phyloP scores from a whole-genome alignment of 1,140 invertebrate genomes.

The Euglossa dilemma region DNA sequence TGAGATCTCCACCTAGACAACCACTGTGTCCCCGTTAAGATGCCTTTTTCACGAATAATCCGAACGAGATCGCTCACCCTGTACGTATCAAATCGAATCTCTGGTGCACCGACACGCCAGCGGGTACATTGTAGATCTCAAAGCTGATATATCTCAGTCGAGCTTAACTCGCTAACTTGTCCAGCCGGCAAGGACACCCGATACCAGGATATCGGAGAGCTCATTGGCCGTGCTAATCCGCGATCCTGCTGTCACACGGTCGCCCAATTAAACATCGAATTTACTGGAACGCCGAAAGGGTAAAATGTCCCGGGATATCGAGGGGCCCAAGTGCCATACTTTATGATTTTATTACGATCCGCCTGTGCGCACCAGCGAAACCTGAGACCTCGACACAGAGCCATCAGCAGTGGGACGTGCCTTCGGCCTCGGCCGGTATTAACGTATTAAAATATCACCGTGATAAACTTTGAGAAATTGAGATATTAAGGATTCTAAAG shows the following conservation, averaged over 20 bases:
- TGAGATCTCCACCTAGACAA: no score
- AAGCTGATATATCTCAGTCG: neutral
- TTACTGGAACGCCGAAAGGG: neutral
- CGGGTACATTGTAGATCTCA: no score
- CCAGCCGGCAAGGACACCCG: neutral
- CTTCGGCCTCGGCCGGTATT: neutral
- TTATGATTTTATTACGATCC: neutral
- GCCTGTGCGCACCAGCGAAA: neutral
- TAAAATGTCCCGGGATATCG: conserved; percentile 2
- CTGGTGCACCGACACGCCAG: no score
- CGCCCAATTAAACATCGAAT: neutral
- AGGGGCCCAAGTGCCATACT: conserved; percentile 5
- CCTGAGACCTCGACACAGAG: neutral
- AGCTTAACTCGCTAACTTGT: neutral
- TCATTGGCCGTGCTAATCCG: neutral
- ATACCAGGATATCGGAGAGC: neutral
- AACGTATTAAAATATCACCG: neutral
- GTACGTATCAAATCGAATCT: no score
- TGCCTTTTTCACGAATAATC: no score
- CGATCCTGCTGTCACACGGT: neutral
- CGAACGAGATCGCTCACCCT: no score
- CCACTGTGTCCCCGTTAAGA: no score
- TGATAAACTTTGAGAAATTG: conserved; percentile 4
- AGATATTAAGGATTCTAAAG: neutral
- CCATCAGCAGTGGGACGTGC: neutral